Evolutionary conservation across 1,140 invertebrate genomes (phyloP).

Genomic region (Cyclina sinensis): DNA sequence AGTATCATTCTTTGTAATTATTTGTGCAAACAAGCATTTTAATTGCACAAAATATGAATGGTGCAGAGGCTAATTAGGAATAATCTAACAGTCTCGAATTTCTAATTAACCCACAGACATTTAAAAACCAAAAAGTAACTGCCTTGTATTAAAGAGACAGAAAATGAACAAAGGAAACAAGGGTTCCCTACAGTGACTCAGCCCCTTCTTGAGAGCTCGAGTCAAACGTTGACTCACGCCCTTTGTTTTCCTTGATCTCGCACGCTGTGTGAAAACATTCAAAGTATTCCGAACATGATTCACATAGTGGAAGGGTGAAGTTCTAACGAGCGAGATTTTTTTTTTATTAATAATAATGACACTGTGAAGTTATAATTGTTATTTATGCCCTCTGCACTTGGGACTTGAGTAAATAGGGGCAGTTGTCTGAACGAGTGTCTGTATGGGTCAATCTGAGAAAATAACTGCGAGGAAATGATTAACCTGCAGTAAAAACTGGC

Average conservation of each 20-base stretch:
- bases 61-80: not conserved
- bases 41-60: not conserved
- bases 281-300: conserved; percentile 27
- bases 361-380: not conserved
- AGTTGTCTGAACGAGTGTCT: not conserved
- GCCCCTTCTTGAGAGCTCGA: conserved; percentile 24
- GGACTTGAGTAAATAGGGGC: conserved; percentile 14
- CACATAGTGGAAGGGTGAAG: not conserved
- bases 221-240: conserved; percentile 41
- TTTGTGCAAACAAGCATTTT: not conserved
- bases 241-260: conserved; percentile 19
- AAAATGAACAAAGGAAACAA: conserved; percentile 4
- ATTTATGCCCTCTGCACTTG: conserved; percentile 9
- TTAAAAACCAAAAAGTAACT: not conserved
- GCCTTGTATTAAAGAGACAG: not conserved
- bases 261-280: conserved; percentile 28
- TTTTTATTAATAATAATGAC: conserved; percentile 39
- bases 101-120: not conserved
- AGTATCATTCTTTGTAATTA: not conserved
- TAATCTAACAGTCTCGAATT: conserved; percentile 5
- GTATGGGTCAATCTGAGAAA: conserved; percentile 3
- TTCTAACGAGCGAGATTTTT: conserved; percentile 7
- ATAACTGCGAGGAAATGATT: not conserved
- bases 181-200: not conserved
- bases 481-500: not conserved